phyloP scores from a whole-genome alignment of 2,888 invertebrate genomes.

The Thymelicus lineola region DNA sequence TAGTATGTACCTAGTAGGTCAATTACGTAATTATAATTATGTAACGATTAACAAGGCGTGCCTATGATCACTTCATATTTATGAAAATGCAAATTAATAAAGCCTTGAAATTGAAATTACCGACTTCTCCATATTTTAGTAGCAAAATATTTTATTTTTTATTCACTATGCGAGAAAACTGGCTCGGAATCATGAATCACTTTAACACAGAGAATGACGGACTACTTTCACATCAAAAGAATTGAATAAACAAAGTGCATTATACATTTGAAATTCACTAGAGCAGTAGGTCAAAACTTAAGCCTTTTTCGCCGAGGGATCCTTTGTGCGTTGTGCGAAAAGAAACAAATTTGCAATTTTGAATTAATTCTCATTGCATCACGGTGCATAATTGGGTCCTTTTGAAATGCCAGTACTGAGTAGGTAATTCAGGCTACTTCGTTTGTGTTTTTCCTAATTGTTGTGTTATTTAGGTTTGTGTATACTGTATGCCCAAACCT shows the following conservation, averaged over 20 bases:
- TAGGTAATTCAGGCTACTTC: neutral
- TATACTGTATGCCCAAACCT: no score
- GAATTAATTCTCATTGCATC: constrained; percentile 30
- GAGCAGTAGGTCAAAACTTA: constrained; percentile 35
- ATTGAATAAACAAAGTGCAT: constrained; percentile 26
- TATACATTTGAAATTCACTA: constrained; percentile 27
- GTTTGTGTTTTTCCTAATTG: neutral
- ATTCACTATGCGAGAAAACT: neutral
- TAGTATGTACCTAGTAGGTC: no score
- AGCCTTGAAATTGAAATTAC: no score
- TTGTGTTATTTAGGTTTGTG: no score
- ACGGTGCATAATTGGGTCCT: constrained; percentile 30
- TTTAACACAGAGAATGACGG: neutral
- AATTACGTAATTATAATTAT: no score
- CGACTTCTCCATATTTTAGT: neutral
- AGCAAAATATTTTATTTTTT: neutral
- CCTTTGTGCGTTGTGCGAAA: constrained; percentile 17
- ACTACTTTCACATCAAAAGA: constrained; percentile 24
- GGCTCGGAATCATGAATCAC: neutral
- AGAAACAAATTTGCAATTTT: constrained; percentile 32
- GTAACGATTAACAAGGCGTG: no score
- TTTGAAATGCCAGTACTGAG: neutral
- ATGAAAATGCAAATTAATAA: no score
- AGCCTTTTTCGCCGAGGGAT: constrained; percentile 3
- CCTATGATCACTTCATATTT: no score